A percentile compares a stretch with the other conserved stretches of the same genome.
Evolutionary conservation across 2,113 vertebrate genomes (phyloP).

Genomic region (Excalfactoria chinensis): DNA sequence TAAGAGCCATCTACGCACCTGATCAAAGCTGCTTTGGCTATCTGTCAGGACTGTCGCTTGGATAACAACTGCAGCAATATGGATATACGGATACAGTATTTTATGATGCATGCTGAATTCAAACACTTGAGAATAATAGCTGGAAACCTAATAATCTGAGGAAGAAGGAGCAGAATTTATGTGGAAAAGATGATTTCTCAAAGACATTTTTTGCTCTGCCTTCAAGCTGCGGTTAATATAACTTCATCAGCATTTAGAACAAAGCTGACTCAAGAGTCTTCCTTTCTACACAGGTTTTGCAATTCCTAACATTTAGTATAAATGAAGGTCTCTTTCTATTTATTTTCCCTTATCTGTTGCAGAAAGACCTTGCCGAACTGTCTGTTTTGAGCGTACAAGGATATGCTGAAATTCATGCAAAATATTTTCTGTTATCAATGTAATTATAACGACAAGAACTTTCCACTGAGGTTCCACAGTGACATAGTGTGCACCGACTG

Average conservation of each 20-base stretch:
- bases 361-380: slow-evolving; percentile 30
- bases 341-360: slow-evolving; percentile 41
- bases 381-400: background rate
- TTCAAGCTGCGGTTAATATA: background rate
- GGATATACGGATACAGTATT: rapidly evolving
- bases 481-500: background rate
- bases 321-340: slow-evolving; percentile 38
- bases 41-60: background rate
- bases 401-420: slow-evolving; percentile 37
- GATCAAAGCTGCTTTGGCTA: background rate
- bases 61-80: background rate
- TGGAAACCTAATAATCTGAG: background rate
- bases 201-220: background rate
- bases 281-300: slow-evolving; percentile 6
- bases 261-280: slow-evolving; percentile 36
- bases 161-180: background rate
- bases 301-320: background rate
- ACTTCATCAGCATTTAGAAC: slow-evolving; percentile 25
- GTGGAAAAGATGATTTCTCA: background rate
- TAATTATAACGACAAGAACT: background rate
- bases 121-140: background rate
- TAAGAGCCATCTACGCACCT: background rate
- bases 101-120: background rate
- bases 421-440: slow-evolving; percentile 32
- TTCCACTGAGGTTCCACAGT: background rate